These are phyloP conservation scores for Channa maculata DNA, from an alignment of 2,113 vertebrate species.

Conservation along the genomic window DNA sequence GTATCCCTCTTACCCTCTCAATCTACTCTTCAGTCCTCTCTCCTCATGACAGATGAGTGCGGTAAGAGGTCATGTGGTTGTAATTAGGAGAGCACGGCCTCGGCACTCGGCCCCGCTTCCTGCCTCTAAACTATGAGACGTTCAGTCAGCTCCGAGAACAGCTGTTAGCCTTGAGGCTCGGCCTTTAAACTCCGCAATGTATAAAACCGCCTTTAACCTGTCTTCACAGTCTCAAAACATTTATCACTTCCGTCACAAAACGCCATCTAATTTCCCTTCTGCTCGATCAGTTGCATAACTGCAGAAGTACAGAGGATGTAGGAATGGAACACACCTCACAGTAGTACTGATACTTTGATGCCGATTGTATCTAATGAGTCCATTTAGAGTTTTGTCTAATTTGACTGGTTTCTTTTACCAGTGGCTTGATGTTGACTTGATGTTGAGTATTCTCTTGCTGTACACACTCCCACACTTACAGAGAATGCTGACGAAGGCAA, in stretches of 20 bases:
- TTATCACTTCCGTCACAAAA: slow-evolving; percentile 8
- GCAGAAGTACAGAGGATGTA: neutral
- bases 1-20: neutral
- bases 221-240: slow-evolving; percentile 50
- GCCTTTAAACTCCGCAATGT: slow-evolving; percentile 29
- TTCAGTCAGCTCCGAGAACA: slow-evolving; percentile 40
- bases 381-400: too few relatives aligned
- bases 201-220: slow-evolving; percentile 54
- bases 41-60: slow-evolving; percentile 43
- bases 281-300: slow-evolving; percentile 39
- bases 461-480: too few relatives aligned
- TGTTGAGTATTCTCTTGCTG: too few relatives aligned
- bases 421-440: too few relatives aligned
- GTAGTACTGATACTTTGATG: neutral
- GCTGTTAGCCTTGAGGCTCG: slow-evolving; percentile 43
- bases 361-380: neutral
- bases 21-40: neutral
- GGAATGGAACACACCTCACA: slow-evolving; percentile 5
- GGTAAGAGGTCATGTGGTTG: slow-evolving; percentile 64
- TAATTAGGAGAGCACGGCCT: slow-evolving; percentile 59
- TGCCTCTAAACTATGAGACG: slow-evolving; percentile 62
- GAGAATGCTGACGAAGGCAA: too few relatives aligned
- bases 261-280: slow-evolving; percentile 27
- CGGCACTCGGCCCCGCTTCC: slow-evolving; percentile 52
- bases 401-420: too few relatives aligned